Conservation (phyloP, 2,888 invertebrate species). For the Diplolepis rosae region DNA sequence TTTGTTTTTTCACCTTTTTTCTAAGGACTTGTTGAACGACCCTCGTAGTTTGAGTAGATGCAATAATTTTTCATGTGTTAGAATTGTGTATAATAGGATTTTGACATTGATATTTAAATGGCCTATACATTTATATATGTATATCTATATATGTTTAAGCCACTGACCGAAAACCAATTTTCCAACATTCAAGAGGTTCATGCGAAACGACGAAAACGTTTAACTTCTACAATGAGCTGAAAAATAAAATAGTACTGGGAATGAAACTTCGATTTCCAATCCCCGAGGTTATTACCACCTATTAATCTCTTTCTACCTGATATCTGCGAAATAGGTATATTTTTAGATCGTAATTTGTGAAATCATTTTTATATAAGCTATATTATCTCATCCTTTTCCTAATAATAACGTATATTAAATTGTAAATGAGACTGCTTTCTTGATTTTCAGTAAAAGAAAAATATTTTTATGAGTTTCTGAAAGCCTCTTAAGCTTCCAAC, state of each 20-base stretch:
- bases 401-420: too few relatives aligned
- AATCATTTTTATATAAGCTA: neutral
- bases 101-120: neutral
- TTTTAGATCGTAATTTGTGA: neutral
- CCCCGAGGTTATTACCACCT: constrained; percentile 3
- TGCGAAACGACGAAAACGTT: constrained; percentile 10
- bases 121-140: neutral
- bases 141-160: neutral
- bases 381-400: too few relatives aligned
- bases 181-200: constrained; percentile 28
- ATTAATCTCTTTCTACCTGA: constrained; percentile 2
- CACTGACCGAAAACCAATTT: constrained; percentile 6
- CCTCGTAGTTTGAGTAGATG: too few relatives aligned
- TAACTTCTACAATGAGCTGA: neutral
- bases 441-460: too few relatives aligned
- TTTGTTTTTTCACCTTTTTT: too few relatives aligned
- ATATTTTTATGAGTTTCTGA: neutral
- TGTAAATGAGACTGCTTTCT: too few relatives aligned
- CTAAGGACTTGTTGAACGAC: too few relatives aligned
- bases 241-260: constrained; percentile 10
- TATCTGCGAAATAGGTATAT: neutral
- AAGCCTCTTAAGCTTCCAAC: constrained; percentile 6
- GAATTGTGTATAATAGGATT: too few relatives aligned
- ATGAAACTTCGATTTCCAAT: constrained; percentile 14
- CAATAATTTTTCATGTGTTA: too few relatives aligned